Evolutionary conservation across 2,113 vertebrate species (phyloP).

Genomic region (Heloderma charlesbogerti): DNA sequence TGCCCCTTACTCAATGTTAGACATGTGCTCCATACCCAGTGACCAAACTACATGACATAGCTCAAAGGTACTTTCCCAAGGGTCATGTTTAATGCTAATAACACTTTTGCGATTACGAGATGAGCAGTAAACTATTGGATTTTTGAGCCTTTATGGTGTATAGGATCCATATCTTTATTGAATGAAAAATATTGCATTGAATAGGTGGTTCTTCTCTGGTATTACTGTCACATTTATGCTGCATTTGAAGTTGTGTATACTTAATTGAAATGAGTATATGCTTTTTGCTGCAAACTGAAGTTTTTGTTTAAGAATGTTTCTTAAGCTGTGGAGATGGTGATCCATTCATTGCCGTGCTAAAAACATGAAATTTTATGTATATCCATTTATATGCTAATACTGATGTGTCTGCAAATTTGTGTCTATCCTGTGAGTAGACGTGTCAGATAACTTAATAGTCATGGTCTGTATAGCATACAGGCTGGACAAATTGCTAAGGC

Average conservation of each 20-base stretch:
- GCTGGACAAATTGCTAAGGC: not conserved
- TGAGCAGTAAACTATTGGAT: not conserved
- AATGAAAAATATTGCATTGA: not conserved
- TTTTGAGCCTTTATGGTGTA: not conserved
- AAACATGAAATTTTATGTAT: not conserved
- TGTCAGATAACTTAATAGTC: not conserved
- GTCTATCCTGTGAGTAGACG: not conserved
- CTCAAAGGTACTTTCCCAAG: slow-evolving; percentile 5
- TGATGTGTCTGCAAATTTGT: not conserved
- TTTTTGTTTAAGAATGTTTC: not conserved
- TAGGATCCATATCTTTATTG: not conserved
- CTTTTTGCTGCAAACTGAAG: not conserved
- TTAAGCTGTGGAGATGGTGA: not conserved
- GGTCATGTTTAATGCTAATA: accelerated
- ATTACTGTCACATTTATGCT: not conserved
- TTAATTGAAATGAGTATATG: not conserved
- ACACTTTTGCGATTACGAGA: not conserved
- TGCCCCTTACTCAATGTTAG: not conserved
- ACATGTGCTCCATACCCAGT: not conserved
- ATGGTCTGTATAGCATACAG: not conserved
- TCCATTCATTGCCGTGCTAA: not conserved
- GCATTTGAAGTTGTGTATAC: not conserved
- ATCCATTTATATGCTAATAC: not conserved
- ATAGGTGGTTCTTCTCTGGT: not conserved
- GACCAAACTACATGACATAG: slow-evolving; percentile 1